Base-by-base conservation (phyloP, 1,140 invertebrate genomes). In the Caenorhabditis inopinata region DNA sequence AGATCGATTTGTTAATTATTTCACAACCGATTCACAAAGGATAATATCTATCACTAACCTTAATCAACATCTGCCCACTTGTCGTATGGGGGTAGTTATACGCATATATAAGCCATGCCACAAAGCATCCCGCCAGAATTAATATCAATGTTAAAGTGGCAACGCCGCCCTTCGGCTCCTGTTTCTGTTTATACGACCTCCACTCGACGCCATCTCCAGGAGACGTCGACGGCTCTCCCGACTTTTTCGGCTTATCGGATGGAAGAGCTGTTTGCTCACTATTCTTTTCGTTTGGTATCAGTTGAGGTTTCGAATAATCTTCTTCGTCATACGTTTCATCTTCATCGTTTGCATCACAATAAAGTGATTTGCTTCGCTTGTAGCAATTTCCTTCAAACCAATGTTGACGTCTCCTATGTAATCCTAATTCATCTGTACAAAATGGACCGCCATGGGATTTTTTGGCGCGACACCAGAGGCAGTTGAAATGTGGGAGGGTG, bases 41-140 rank as follows among this genome's bases (percentile, higher is more conserved):
- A 14, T 12, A 42, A 14, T 7, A 42, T 42, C 6, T 42, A 1
- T 4, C 1, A 58, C 91, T 92, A 90, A 97, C 96, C 92, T 95
- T 94, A 85, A 99, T 98, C 47, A 99, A 92, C 85, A 97, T 92
- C 89, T 98, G 95, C 80, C 97, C 97, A 81, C 95, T 96, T 25
- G 93, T 91, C 14, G 95, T 94, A 87, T 97, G 95, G 9, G 96
- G 97, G 90, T 96, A 95, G 83, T 93, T 92, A 90, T 97, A 99
- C 18, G 96, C 97, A 89, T 98, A 98, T 16, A 93, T 90, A 5
- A 93, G 89, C 95, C 95, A 97, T 16, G 92, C 91, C 25, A 90
- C 91, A 9, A 93, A 83, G 49, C 90, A 91, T 27, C 90, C 89
- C 11, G 90, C 46, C n/a, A 93, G 84, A 1, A 93, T 85, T 18